Conservation (phyloP, 1,140 invertebrate species). For the Diorhabda sublineata region DNA sequence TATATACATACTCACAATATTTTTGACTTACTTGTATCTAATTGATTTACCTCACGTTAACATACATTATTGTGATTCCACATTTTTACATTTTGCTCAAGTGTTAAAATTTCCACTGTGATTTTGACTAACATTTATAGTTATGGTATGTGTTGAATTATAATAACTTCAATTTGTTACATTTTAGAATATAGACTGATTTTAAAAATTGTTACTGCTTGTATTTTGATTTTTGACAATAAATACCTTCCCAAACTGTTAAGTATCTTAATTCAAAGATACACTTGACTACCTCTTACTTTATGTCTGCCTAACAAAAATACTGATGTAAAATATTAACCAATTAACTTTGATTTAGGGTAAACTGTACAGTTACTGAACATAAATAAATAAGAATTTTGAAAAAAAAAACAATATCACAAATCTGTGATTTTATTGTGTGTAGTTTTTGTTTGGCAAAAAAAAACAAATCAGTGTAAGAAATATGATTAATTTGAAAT, state of each 20-base stretch:
- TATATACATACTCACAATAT: no score
- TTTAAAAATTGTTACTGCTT: constrained; percentile 5
- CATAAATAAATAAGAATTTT: no score
- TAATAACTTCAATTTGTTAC: not conserved
- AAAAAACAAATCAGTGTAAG: no score
- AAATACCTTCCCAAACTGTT: not conserved
- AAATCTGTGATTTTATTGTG: no score
- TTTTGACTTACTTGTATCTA: no score
- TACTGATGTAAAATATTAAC: not conserved
- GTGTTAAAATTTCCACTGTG: not conserved
- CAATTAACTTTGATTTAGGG: not conserved
- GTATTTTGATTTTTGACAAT: not conserved
- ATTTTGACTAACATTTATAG: not conserved
- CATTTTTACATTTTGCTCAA: not conserved
- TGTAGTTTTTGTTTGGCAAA: no score
- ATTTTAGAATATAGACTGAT: constrained; percentile 1
- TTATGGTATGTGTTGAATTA: not conserved
- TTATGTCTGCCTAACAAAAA: not conserved
- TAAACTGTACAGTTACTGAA: no score
- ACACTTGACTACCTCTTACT: not conserved
- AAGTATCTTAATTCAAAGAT: not conserved
- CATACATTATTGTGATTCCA: no score
- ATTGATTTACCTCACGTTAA: no score
- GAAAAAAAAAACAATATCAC: no score
- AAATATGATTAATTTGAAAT: no score